Conservation (phyloP, 2,888 invertebrate genomes). For the Euzetes globulus region DNA sequence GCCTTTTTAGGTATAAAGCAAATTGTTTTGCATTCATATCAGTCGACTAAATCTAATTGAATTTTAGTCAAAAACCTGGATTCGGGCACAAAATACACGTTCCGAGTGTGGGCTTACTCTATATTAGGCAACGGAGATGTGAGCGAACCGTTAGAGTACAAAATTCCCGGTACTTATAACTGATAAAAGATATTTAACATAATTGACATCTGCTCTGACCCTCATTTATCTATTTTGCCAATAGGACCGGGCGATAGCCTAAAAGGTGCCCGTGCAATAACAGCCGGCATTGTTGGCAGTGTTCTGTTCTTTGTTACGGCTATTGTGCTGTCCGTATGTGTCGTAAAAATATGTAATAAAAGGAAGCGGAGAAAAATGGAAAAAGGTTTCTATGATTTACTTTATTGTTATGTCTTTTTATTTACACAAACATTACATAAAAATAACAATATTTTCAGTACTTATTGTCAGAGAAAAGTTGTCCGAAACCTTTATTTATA, state of each 20-base stretch:
- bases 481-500: neutral
- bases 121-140: conserved; percentile 69
- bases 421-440: neutral
- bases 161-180: conserved; percentile 57
- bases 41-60: too few species aligned
- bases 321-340: conserved; percentile 91
- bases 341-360: conserved; percentile 96
- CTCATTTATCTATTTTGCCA: neutral
- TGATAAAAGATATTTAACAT: neutral
- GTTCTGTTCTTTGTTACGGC: conserved; percentile 95
- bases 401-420: conserved; percentile 13
- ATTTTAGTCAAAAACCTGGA: conserved; percentile 41
- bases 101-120: conserved; percentile 80
- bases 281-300: conserved; percentile 92
- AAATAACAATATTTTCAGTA: neutral
- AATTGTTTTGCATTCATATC: neutral
- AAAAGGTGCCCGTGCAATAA: conserved; percentile 54
- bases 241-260: conserved; percentile 28
- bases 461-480: conserved; percentile 2
- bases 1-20: conserved; percentile 65
- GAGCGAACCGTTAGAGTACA: conserved; percentile 78
- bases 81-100: conserved; percentile 46
- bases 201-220: neutral
- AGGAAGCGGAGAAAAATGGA: conserved; percentile 93
- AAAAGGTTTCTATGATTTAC: conserved; percentile 62